These are phyloP conservation scores for Formica exsecta DNA, from an alignment of 1,140 invertebrate species.

Conservation along the genomic window DNA sequence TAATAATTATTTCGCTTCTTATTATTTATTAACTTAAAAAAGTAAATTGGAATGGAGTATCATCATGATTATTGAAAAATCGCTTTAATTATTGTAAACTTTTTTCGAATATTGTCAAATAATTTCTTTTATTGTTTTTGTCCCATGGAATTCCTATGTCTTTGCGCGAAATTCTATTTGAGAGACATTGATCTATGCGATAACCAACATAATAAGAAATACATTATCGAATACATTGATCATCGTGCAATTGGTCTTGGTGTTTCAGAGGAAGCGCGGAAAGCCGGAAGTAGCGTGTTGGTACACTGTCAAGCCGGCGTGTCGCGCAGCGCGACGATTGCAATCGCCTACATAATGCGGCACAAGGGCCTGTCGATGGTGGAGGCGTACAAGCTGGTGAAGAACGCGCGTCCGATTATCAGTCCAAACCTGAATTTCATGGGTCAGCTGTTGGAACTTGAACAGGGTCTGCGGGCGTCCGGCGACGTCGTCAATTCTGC, in stretches of 20 bases:
- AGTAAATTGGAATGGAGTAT: too few species aligned
- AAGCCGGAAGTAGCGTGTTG: slow-evolving; percentile 92
- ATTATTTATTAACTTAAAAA: too few species aligned
- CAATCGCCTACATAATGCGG: slow-evolving; percentile 98
- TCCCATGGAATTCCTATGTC: too few species aligned
- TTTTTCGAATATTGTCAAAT: too few species aligned
- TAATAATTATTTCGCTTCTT: too few species aligned
- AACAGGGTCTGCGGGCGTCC: slow-evolving; percentile 89
- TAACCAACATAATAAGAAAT: not conserved
- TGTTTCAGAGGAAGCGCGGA: slow-evolving; percentile 94
- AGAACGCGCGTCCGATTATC: slow-evolving; percentile 95
- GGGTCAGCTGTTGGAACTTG: slow-evolving; percentile 96
- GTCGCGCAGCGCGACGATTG: slow-evolving; percentile 97
- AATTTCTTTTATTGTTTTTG: too few species aligned
- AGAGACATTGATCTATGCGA: not conserved
- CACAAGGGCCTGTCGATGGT: slow-evolving; percentile 94
- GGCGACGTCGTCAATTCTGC: slow-evolving; percentile 79
- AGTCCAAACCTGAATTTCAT: slow-evolving; percentile 99
- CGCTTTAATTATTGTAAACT: too few species aligned
- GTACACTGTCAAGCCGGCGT: slow-evolving; percentile 98
- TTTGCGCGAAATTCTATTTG: not conserved
- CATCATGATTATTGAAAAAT: too few species aligned
- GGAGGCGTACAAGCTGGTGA: slow-evolving; percentile 96
- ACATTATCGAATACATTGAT: not conserved
- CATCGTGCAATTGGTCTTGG: slow-evolving; percentile 74